Conservation (phyloP, 2,113 vertebrate species). For the Thamnophis sirtalis region DNA sequence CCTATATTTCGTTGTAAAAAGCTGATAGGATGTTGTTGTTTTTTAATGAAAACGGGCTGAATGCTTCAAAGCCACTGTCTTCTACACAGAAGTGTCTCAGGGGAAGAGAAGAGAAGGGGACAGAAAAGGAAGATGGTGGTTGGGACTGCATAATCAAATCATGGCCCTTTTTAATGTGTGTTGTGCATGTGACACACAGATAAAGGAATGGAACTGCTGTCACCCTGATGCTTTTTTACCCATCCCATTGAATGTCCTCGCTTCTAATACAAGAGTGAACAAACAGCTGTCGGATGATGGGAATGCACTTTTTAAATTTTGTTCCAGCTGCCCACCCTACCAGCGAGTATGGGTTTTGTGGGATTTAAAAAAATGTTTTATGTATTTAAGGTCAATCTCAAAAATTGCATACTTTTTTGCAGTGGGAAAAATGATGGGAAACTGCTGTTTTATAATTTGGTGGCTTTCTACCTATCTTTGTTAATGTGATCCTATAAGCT, state of each 20-base stretch:
- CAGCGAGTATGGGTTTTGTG: not conserved
- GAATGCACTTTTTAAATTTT: not conserved
- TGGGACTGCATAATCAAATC: not conserved
- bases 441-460: not conserved
- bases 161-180: not conserved
- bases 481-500: not conserved
- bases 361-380: not conserved
- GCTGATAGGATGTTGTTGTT: not conserved
- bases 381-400: not conserved
- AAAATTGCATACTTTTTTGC: not conserved
- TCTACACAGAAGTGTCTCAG: not conserved
- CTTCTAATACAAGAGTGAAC: not conserved
- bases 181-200: not conserved
- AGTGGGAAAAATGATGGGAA: not conserved
- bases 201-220: not conserved
- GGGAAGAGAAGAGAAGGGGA: not conserved
- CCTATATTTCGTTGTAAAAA: not conserved
- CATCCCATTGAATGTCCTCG: not conserved
- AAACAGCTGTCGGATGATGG: not conserved
- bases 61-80: not conserved
- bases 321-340: not conserved
- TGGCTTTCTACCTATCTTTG: not conserved
- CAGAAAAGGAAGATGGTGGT: not conserved
- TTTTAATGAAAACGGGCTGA: not conserved
- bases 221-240: not conserved